Evolutionary conservation across 2,797 vertebrate species (phyloP), one percentile per base, ranked within the genome.

Genomic region (Catharus ustulatus): DNA sequence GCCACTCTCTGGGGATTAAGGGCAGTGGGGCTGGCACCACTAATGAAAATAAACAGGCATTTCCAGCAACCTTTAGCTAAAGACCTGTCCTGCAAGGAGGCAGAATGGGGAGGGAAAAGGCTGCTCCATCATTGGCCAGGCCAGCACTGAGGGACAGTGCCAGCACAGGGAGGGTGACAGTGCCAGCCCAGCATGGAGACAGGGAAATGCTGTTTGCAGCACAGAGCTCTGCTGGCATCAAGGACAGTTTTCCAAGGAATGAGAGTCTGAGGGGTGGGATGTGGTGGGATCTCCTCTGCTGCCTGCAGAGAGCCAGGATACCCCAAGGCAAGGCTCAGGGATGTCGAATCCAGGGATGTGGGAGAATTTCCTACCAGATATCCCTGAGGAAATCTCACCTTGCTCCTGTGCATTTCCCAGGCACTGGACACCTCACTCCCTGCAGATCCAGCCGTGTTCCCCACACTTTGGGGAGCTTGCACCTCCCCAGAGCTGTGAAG

Each of bases 391-490:
- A 29, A 30, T 4, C 34, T 18, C 6, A 2, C 1, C 10, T 43
- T 17, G 11, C 13, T 49, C 15, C 49, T 10, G 23, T 32, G 34
- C 45, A 9, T 59, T 54, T 27, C 9, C 29, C 2, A 6, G 30
- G 21, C 18, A 7, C 3, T 21, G n/a, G 27, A 5, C 1, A 21
- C 4, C 0, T 3, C n/a, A 13, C 1, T 21, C 46, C 11, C 38
- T 55, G 51, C 66, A 59, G 48, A 36, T 5, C 16, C 76, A 58
- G 52, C 26, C 6, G 3, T 1, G 6, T 2, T 36, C 24, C 29
- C 63, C 48, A 20, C 24, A 16, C 20, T 20, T 57, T 11, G 34
- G 55, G 51, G 66, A 15, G 26, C n/a, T 26, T 48, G 16, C 32
- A 40, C 8, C 17, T 62, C 34, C 29, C 38, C 62, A 30, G 30